phyloP scores from a whole-genome alignment of 2,113 vertebrate genomes.

The Zingel zingel region DNA sequence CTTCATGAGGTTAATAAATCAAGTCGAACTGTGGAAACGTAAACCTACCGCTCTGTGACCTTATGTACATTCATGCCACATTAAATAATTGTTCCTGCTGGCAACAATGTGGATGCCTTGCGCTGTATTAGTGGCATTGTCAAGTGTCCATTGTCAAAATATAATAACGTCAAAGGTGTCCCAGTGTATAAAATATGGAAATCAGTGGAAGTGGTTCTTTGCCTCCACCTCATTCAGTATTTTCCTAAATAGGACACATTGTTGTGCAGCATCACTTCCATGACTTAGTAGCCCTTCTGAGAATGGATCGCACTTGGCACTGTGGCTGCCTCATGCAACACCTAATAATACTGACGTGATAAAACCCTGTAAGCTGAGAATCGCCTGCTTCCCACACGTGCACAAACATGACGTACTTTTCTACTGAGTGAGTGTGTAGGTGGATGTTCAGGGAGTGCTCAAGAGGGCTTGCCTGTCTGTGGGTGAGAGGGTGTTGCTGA shows the following conservation, averaged over 20 bases:
- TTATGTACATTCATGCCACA: neutral
- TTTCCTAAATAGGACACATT: neutral
- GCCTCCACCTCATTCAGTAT: neutral
- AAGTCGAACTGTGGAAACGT: neutral
- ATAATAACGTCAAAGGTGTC: neutral
- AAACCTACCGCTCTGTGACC: neutral
- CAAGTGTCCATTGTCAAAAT: neutral
- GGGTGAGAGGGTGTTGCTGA: constrained; percentile 22
- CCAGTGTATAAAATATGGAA: neutral
- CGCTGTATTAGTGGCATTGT: neutral
- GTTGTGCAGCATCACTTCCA: constrained; percentile 16
- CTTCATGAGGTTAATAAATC: neutral
- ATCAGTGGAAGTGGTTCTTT: constrained; percentile 9
- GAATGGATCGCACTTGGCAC: neutral
- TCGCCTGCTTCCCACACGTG: constrained; percentile 42
- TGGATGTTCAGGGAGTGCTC: constrained; percentile 40
- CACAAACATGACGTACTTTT: constrained; percentile 29
- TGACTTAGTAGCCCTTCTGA: neutral
- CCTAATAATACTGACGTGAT: constrained; percentile 21
- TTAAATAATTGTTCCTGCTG: neutral
- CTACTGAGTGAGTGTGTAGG: constrained; percentile 16
- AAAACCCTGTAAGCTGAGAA: constrained; percentile 38
- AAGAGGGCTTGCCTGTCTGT: constrained; percentile 42
- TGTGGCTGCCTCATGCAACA: constrained; percentile 11
- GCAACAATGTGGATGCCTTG: neutral